These are phyloP conservation scores for Cotesia glomerata DNA, from an alignment of 1,140 invertebrate genomes.

Conservation along the genomic window DNA sequence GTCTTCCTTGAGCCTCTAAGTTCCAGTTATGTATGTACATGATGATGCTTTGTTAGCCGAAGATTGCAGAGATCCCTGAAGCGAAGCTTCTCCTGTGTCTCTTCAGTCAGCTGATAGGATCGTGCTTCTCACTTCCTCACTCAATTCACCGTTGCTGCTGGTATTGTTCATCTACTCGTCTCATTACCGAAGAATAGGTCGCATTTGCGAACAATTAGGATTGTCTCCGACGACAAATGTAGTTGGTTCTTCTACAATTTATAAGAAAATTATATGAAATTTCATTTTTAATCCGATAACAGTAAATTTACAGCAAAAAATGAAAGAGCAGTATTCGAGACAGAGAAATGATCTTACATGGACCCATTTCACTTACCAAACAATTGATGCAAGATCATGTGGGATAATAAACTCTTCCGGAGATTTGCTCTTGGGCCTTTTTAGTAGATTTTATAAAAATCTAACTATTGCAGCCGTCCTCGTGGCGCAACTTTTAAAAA, in stretches of 20 bases:
- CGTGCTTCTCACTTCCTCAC: neutral
- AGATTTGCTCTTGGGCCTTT: too few relatives aligned
- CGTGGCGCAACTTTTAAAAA: too few relatives aligned
- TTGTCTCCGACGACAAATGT: slow-evolving; percentile 8
- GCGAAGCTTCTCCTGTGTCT: neutral
- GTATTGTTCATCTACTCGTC: slow-evolving; percentile 19
- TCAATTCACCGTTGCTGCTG: neutral
- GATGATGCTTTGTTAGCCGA: slow-evolving; percentile 13
- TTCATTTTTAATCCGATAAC: too few relatives aligned
- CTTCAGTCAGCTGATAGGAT: slow-evolving; percentile 12
- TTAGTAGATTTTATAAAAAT: too few relatives aligned
- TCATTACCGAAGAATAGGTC: neutral
- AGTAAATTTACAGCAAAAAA: too few relatives aligned
- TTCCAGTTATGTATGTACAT: slow-evolving; percentile 18
- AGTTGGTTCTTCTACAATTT: neutral
- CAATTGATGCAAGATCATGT: too few relatives aligned
- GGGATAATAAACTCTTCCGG: too few relatives aligned
- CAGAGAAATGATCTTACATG: too few relatives aligned
- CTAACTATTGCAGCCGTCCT: too few relatives aligned
- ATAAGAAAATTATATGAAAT: too few relatives aligned
- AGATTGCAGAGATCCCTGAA: slow-evolving; percentile 9
- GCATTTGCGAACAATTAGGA: slow-evolving; percentile 21
- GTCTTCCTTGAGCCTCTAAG: slow-evolving; percentile 18
- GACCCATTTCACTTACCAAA: too few relatives aligned
- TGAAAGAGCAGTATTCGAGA: too few relatives aligned